Conservation (phyloP, 2,113 vertebrate species). For the Trochalopteron elliotii region DNA sequence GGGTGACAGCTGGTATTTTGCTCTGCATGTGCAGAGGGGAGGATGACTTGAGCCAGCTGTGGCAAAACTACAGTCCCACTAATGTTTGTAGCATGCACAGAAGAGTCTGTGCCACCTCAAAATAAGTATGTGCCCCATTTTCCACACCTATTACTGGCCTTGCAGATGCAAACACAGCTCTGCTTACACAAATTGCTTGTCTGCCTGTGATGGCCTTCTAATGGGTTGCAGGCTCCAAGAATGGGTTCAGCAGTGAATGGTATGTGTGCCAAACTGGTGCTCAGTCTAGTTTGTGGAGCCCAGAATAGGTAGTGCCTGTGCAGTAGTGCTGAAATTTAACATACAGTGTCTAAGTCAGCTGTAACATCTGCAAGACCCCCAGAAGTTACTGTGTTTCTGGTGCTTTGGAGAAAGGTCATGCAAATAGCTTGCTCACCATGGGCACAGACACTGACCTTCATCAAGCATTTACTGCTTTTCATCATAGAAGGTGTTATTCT, state of each 20-base stretch:
- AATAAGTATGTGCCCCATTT: neutral
- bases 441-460: neutral
- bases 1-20: neutral
- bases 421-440: neutral
- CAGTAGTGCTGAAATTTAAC: neutral
- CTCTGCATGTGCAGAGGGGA: neutral
- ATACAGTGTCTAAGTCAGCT: accelerated
- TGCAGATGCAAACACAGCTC: neutral
- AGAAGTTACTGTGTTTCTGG: neutral
- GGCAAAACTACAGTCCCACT: neutral
- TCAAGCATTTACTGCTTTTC: neutral
- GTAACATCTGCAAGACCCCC: neutral
- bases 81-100: neutral
- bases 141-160: neutral
- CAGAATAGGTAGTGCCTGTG: neutral
- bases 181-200: neutral
- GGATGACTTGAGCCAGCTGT: neutral
- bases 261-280: neutral
- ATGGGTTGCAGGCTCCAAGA: neutral
- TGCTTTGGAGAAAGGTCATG: neutral
- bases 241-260: neutral
- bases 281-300: neutral
- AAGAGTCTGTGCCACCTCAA: neutral
- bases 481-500: neutral
- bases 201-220: neutral